Evolutionary conservation across 2,888 invertebrate genomes (phyloP).

Genomic region (Lottia scabra): DNA sequence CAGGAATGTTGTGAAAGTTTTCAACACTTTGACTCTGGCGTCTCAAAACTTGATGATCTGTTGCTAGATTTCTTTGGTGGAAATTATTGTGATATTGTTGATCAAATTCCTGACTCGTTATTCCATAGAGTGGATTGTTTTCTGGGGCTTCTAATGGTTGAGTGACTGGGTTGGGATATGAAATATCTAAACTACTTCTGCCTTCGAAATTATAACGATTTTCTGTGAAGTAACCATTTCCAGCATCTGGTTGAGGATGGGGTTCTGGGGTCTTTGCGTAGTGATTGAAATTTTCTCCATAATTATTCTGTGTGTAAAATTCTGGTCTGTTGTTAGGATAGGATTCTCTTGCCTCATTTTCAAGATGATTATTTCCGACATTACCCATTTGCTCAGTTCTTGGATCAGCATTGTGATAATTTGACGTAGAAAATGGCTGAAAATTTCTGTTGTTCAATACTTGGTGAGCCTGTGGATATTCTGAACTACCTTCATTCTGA

Average conservation of each 20-base stretch:
- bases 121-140: background rate
- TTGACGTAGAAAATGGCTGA: background rate
- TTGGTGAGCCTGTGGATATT: background rate
- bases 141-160: background rate
- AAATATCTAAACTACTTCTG: background rate
- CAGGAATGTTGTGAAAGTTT: background rate
- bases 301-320: background rate
- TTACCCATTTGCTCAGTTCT: background rate
- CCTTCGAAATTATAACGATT: background rate
- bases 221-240: background rate
- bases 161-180: background rate
- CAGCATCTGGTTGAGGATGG: background rate
- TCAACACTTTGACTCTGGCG: background rate
- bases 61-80: background rate
- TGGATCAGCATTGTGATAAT: background rate
- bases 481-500: background rate
- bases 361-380: background rate
- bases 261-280: background rate
- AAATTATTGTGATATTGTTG: background rate
- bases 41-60: background rate
- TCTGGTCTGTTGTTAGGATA: background rate
- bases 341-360: background rate
- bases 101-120: background rate
- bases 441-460: background rate
- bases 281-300: background rate